phyloP scores from a whole-genome alignment of 2,797 vertebrate species.

The Merluccius polli region DNA sequence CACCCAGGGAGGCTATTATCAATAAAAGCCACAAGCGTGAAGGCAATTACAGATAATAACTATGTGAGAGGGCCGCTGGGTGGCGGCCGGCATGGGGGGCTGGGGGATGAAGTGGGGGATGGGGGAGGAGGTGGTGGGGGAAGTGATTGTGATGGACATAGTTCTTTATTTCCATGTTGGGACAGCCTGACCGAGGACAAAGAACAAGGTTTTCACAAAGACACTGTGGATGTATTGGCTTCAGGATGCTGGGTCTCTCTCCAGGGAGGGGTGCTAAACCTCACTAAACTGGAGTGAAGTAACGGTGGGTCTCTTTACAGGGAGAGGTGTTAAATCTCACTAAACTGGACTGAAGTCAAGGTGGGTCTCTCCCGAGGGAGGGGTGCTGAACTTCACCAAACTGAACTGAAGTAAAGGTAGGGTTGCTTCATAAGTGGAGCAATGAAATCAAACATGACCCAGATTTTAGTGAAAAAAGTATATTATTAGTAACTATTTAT shows the following conservation, averaged over 20 bases:
- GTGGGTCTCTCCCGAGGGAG: background rate
- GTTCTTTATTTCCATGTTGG: constrained; percentile 59
- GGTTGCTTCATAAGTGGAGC: background rate
- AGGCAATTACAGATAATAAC: constrained; percentile 78
- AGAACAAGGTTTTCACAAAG: constrained; percentile 67
- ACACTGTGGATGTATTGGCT: constrained; percentile 27
- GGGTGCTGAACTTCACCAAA: background rate
- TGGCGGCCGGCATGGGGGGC: too few relatives aligned
- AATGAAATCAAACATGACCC: background rate
- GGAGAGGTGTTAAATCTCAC: too few relatives aligned
- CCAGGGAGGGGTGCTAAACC: too few relatives aligned
- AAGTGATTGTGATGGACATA: constrained; percentile 54
- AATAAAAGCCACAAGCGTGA: constrained; percentile 78
- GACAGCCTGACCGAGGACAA: constrained; percentile 69
- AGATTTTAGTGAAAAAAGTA: background rate
- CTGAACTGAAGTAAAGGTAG: background rate
- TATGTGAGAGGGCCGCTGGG: constrained; percentile 68
- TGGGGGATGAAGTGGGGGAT: constrained; percentile 40
- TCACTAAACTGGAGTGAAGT: too few relatives aligned
- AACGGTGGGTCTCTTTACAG: background rate
- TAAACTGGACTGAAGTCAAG: background rate
- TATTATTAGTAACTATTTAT: background rate
- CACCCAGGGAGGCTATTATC: constrained; percentile 76
- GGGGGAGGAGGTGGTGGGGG: constrained; percentile 23
- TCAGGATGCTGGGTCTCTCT: too few relatives aligned